Conservation (phyloP, 2,888 invertebrate genomes). For the Eudasyphora cyanicolor region DNA sequence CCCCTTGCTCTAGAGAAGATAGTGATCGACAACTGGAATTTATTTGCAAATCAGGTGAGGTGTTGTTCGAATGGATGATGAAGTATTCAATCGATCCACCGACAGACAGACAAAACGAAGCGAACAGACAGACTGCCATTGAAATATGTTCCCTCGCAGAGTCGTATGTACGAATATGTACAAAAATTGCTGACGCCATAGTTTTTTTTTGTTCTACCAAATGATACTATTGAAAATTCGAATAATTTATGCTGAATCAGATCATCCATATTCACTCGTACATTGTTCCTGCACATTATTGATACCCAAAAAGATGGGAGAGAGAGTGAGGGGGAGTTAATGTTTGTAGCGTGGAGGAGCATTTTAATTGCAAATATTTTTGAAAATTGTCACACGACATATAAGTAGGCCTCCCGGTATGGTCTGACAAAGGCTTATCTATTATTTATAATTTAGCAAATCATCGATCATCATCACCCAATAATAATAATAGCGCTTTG, state of each 20-base stretch:
- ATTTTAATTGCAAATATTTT: no score
- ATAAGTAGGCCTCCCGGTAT: no score
- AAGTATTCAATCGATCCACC: background rate
- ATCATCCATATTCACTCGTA: no score
- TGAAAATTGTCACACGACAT: no score
- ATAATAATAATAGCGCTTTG: no score
- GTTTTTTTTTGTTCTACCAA: background rate
- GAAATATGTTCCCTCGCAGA: background rate
- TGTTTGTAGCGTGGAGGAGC: no score
- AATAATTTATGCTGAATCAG: background rate
- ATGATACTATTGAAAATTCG: background rate
- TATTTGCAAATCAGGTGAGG: background rate
- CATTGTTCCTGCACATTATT: background rate
- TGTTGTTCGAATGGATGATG: background rate
- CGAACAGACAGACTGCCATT: background rate
- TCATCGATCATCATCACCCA: no score
- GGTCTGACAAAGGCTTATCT: no score
- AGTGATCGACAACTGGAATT: background rate
- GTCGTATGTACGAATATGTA: background rate
- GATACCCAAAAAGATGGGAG: background rate
- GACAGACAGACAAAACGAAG: background rate
- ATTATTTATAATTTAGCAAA: no score
- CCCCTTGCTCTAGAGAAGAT: no score
- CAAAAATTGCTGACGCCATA: background rate
- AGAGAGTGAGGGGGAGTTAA: no score